Evolutionary conservation across 35 echinoderm and acorn worm species (phyloP), one percentile per base, ranked within the genome.

Genomic region (Strongylocentrotus purpuratus): DNA sequence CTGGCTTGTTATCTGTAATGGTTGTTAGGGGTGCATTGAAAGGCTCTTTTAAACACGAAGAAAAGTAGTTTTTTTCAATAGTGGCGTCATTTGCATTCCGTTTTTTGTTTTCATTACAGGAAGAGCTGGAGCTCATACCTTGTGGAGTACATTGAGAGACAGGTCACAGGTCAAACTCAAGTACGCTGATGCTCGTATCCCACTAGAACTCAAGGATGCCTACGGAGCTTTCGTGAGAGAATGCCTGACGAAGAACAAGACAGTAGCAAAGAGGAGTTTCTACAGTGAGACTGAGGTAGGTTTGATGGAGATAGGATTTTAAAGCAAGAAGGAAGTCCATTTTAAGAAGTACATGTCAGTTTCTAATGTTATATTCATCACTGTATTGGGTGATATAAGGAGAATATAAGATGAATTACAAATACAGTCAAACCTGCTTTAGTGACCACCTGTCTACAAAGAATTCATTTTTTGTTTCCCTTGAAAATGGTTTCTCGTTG

Each of bases 141-240:
- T 99, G 20, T 99, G 98, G 98, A 47, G 46, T 60, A 85, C 96
- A 13, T 92, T 99, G n/a, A 93, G 98, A 32, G 95, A 95, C 85
- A 88, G 97, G 33, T 95, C 98, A 25, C 95, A 95, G 47, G 58
- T 97, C 48, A 99, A 97, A 85, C 88, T 99, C 59, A 78, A 97
- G 92, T 89, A 96, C 31, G 98, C 96, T 14, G 98, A 99, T 88
- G 94, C 98, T 28, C 94, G 96, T 86, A 99, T 99, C 52, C 98
- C 98, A 0, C 50, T 86, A 8, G 98, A 99, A 88, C 87, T 99
- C 46, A 99, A 97, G 88, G 96, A 97, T 46, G 97, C 98, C 33
- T 99, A 99, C 61, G 97, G 98, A 32, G 98, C 97, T 25, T 99
- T 98, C 52, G 97, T 99, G 25, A 96, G 98, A 55, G 98, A 98